Evolutionary conservation across 2,888 invertebrate genomes (phyloP), one percentile per base, ranked within the genome.

Genomic region (Protodeltote pygarga): DNA sequence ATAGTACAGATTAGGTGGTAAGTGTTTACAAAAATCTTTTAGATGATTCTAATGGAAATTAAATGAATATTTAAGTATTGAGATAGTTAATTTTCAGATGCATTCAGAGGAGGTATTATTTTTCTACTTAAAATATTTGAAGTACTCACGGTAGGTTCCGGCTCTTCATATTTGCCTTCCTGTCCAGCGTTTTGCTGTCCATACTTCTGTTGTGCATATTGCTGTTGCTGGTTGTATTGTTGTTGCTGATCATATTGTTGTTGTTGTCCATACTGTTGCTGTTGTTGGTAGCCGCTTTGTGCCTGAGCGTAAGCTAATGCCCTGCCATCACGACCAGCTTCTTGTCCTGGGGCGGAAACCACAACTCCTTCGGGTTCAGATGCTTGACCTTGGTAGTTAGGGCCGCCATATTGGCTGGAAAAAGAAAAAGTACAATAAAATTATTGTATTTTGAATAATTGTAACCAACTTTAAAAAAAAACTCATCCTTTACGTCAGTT

Each of bases 131-230:
- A 27, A 1, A 16, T n/a, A 2, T 3, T 1, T 31, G 19, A 25
- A 37, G 39, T 11, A 84, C 88, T 85, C 44, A 91, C 91, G 53
- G 91, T 91, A 21, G 90, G 88, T 51, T 89, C 89, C 11, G 85
- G 85, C 21, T 87, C 85, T 44, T 83, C 57, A 21, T 60, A 48
- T 51, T 67, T 46, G 27, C 25, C 65, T 6, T 67, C 57, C 20
- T 41, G 24, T 5, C 28, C 38, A 34, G 35, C 10, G 8, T 48
- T 35, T 40, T 59, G 46, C n/a, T 65, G 29, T 31, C 65, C 21
- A 38, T 67, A 41, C 52, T 72, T 33, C 35, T 50, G 53, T 38
- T 64, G 46, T 3, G 33, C 44, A 21, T 50, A 60, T 27, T 42
- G 53, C 39, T 51, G 48, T 40, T 54, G 38, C 21, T 55, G 29